Conservation (phyloP, 2,888 invertebrate species). For the Eristalis pertinax region DNA sequence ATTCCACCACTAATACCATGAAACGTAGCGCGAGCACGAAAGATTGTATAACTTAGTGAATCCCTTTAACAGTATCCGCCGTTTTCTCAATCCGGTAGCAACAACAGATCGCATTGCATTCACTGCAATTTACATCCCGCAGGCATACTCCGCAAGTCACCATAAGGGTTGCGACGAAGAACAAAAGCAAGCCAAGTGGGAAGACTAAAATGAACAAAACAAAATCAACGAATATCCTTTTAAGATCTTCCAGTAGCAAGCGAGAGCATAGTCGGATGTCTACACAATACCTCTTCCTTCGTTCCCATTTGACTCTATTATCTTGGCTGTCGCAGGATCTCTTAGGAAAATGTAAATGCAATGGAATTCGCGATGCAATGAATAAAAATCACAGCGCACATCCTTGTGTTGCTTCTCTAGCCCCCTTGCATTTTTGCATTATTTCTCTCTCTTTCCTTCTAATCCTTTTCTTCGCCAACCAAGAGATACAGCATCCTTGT, state of each 20-base stretch:
- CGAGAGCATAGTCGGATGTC: constrained; percentile 11
- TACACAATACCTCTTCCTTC: background rate
- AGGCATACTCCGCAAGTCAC: constrained; percentile 7
- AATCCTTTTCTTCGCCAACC: constrained; percentile 1
- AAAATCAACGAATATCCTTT: background rate
- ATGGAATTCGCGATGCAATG: constrained; percentile 52
- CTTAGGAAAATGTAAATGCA: constrained; percentile 41
- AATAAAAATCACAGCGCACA: constrained; percentile 52
- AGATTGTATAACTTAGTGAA: constrained; percentile 30
- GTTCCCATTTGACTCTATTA: constrained; percentile 44
- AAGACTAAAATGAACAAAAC: background rate
- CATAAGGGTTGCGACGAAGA: constrained; percentile 3
- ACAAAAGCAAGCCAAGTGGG: background rate
- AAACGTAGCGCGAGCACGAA: constrained; percentile 2
- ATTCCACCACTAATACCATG: constrained; percentile 2
- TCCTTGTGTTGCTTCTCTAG: constrained; percentile 24
- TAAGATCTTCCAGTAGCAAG: background rate
- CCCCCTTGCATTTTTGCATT: constrained; percentile 13
- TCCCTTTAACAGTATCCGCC: background rate
- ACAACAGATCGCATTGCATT: constrained; percentile 21
- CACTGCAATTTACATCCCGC: constrained; percentile 34
- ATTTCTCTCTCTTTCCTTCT: background rate
- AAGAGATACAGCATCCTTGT: background rate
- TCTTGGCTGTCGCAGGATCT: constrained; percentile 27
- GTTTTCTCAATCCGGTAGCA: background rate